phyloP scores from a whole-genome alignment of 2,888 invertebrate genomes.

The Scaptodrosophila latifasciaeformis region DNA sequence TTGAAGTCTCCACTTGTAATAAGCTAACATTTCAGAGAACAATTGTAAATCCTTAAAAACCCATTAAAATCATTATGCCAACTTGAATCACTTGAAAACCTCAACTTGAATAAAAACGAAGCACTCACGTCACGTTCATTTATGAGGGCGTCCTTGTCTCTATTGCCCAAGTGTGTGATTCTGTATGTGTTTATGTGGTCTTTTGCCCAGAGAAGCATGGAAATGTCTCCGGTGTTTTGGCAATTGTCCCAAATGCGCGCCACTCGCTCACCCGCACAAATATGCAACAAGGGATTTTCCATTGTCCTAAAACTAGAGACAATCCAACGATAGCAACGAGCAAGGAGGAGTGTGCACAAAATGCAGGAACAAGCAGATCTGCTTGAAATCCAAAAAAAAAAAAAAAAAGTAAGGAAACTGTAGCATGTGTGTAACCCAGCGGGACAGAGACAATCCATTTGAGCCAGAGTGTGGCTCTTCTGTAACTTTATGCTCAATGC shows the following conservation, averaged over 20 bases:
- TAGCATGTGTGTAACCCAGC: slow-evolving; percentile 35
- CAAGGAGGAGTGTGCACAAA: slow-evolving; percentile 12
- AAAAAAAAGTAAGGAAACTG: slow-evolving; percentile 26
- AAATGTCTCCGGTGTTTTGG: slow-evolving; percentile 49
- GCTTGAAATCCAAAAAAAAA: too few species aligned
- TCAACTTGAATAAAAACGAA: background rate
- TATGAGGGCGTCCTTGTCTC: background rate
- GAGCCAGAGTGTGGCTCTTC: slow-evolving; percentile 3
- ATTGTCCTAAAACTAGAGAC: too few species aligned
- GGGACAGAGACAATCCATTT: slow-evolving; percentile 27
- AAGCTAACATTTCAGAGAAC: too few species aligned
- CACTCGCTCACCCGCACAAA: slow-evolving; percentile 36
- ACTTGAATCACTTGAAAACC: too few species aligned
- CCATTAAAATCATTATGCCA: too few species aligned
- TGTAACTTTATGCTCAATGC: slow-evolving; percentile 46
- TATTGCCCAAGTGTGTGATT: background rate
- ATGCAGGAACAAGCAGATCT: too few species aligned
- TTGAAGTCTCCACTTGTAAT: too few species aligned
- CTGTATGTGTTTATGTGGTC: background rate
- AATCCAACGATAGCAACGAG: slow-evolving; percentile 4
- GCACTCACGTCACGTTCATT: background rate
- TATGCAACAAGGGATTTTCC: slow-evolving; percentile 51
- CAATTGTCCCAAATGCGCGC: slow-evolving; percentile 50
- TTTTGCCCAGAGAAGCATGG: slow-evolving; percentile 38
- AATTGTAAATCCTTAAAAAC: too few species aligned